These are phyloP conservation scores for Pristionchus japonicus DNA, from an alignment of 2,888 invertebrate genomes.

Conservation along the genomic window DNA sequence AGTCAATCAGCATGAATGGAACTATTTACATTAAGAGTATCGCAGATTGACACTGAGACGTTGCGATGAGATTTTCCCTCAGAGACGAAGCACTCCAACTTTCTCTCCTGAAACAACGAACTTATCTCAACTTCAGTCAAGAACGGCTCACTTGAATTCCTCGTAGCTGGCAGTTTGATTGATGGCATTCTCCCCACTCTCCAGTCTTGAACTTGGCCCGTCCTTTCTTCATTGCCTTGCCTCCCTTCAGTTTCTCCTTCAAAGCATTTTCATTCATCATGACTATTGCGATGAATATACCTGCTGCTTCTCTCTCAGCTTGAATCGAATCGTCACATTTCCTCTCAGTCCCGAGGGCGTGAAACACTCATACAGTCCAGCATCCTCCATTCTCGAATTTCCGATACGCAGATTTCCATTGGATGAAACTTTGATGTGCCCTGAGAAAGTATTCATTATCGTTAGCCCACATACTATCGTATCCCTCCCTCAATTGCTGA, in stretches of 20 bases:
- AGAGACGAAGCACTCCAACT: conserved; percentile 33
- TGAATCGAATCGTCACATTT: conserved; percentile 86
- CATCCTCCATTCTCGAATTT: conserved; percentile 80
- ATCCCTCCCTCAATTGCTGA: background rate
- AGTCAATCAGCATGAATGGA: background rate
- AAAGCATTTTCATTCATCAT: background rate
- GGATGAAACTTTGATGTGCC: conserved; percentile 85
- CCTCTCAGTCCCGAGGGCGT: conserved; percentile 81
- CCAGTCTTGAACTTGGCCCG: conserved; percentile 50
- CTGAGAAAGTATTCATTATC: conserved; percentile 50
- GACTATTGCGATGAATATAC: background rate
- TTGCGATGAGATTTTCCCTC: conserved; percentile 41
- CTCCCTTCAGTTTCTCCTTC: background rate
- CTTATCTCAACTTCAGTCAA: background rate
- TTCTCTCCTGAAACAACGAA: background rate
- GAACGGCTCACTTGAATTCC: conserved; percentile 58
- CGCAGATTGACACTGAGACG: conserved; percentile 53
- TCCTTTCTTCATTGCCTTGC: conserved; percentile 13
- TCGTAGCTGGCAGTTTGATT: conserved; percentile 58
- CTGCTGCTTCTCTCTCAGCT: conserved; percentile 78
- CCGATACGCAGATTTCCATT: conserved; percentile 90
- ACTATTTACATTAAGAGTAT: conserved; percentile 47
- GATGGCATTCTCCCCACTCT: conserved; percentile 62
- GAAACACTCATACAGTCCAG: conserved; percentile 81
- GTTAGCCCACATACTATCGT: background rate